Evolutionary conservation across 2,888 invertebrate genomes (phyloP).

Genomic region (Parnassius mnemosyne): DNA sequence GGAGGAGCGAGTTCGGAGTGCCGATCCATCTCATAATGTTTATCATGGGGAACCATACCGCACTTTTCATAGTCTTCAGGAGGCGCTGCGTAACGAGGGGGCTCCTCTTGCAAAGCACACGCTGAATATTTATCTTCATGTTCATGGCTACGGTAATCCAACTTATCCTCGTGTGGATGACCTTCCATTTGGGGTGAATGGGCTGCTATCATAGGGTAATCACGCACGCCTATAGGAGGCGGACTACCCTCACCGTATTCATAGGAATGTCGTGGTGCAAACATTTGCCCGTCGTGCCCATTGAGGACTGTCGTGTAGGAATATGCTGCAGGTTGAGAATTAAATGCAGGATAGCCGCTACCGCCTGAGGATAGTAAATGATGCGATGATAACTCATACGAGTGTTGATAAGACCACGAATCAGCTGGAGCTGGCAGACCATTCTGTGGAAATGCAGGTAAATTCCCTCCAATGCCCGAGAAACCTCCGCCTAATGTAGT

Average conservation of each 20-base stretch:
- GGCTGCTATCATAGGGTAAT: constrained; percentile 83
- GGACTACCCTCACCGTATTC: constrained; percentile 83
- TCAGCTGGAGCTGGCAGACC: constrained; percentile 85
- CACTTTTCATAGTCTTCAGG: constrained; percentile 83
- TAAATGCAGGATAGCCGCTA: constrained; percentile 83
- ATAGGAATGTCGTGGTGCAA: constrained; percentile 82
- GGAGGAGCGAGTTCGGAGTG: constrained; percentile 67
- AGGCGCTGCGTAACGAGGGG: constrained; percentile 78
- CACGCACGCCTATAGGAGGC: constrained; percentile 82
- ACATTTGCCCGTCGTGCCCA: constrained; percentile 88
- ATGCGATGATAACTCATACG: constrained; percentile 88
- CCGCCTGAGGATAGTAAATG: constrained; percentile 87
- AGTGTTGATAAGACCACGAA: constrained; percentile 89
- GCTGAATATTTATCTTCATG: constrained; percentile 73
- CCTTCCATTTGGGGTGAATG: constrained; percentile 82
- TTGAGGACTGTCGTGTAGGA: constrained; percentile 85
- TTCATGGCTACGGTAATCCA: constrained; percentile 68
- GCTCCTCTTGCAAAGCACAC: constrained; percentile 72
- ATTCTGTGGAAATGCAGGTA: constrained; percentile 80
- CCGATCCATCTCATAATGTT: constrained; percentile 71
- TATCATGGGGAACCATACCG: constrained; percentile 70
- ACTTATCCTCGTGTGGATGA: constrained; percentile 75
- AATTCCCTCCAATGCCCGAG: constrained; percentile 69
- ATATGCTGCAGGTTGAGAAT: constrained; percentile 79
- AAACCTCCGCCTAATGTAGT: constrained; percentile 84